A percentile compares a stretch with the other conserved stretches of the same genome.
phyloP scores from a whole-genome alignment of 92 coral and sea anemone species.

The Desmophyllum pertusum region DNA sequence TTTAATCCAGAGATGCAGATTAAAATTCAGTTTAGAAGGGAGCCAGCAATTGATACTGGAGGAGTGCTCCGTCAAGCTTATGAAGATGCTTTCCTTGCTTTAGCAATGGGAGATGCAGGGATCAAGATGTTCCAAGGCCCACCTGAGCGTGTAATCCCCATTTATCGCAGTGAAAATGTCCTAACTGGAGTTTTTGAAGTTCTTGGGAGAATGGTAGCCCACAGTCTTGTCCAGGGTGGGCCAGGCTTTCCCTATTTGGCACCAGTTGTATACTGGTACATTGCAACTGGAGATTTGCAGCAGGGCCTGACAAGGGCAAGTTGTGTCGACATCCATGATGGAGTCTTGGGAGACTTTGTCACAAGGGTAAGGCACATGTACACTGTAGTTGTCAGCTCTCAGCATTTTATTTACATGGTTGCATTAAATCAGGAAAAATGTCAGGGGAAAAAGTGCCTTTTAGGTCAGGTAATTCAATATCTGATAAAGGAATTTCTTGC shows the following conservation, averaged over 20 bases:
- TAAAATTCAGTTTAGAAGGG: constrained; percentile 44
- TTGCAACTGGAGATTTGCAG: constrained; percentile 58
- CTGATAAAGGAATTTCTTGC: too few relatives aligned
- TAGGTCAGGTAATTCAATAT: too few relatives aligned
- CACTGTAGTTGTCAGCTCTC: too few relatives aligned
- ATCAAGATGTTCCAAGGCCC: constrained; percentile 51
- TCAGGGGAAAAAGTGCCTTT: too few relatives aligned
- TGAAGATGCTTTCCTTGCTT: constrained; percentile 30
- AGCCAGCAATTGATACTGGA: constrained; percentile 52
- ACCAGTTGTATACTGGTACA: constrained; percentile 53
- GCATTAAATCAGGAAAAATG: too few relatives aligned
- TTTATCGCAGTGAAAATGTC: constrained; percentile 46
- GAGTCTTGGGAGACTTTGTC: constrained; percentile 1
- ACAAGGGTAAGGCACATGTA: constrained; percentile 13
- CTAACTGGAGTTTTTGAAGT: constrained; percentile 50
- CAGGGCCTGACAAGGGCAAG: constrained; percentile 54
- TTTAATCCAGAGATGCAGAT: constrained; percentile 41
- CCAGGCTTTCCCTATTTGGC: constrained; percentile 65
- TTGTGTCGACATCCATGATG: constrained; percentile 37
- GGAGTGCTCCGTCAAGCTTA: constrained; percentile 50
- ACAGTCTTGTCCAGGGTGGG: constrained; percentile 43
- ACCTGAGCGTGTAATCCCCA: constrained; percentile 35
- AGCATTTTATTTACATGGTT: too few relatives aligned
- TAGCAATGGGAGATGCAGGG: constrained; percentile 33
- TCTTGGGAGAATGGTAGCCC: constrained; percentile 63